These are phyloP conservation scores for Ciconia stormi DNA, from an alignment of 2,113 vertebrate species.

Conservation along the genomic window DNA sequence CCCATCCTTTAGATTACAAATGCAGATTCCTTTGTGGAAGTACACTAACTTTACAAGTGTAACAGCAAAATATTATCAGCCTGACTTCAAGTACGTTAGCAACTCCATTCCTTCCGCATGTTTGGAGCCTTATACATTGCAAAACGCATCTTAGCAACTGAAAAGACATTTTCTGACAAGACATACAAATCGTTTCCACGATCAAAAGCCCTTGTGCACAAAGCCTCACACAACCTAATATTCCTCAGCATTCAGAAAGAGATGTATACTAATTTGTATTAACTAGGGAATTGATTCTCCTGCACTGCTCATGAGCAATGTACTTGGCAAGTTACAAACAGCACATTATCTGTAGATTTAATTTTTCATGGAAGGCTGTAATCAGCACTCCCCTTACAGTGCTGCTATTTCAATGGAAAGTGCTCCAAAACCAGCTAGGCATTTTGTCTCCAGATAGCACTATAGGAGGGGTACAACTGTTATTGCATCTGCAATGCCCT, in stretches of 20 bases:
- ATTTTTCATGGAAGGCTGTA: slow-evolving; percentile 28
- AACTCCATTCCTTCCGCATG: not conserved
- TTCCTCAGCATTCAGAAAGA: not conserved
- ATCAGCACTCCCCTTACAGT: not conserved
- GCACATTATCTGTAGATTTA: slow-evolving; percentile 3
- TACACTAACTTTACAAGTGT: not conserved
- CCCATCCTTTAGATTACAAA: not conserved
- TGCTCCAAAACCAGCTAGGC: not conserved
- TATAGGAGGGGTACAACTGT: not conserved
- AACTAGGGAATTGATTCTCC: slow-evolving; percentile 19
- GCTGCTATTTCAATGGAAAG: not conserved
- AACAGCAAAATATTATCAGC: not conserved
- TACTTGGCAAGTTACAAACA: slow-evolving; percentile 15
- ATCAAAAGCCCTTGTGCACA: not conserved
- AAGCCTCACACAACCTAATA: not conserved
- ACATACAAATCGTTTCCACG: not conserved
- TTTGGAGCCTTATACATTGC: not conserved
- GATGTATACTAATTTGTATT: not conserved
- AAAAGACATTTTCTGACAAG: not conserved
- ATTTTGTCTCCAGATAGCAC: not conserved
- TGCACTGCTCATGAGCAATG: not conserved
- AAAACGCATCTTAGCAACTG: not conserved
- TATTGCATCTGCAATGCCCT: not conserved
- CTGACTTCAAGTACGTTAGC: not conserved
- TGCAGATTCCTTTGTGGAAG: not conserved